Evolutionary conservation across 2,888 invertebrate genomes (phyloP).

Genomic region (Alentia gelatinosa): DNA sequence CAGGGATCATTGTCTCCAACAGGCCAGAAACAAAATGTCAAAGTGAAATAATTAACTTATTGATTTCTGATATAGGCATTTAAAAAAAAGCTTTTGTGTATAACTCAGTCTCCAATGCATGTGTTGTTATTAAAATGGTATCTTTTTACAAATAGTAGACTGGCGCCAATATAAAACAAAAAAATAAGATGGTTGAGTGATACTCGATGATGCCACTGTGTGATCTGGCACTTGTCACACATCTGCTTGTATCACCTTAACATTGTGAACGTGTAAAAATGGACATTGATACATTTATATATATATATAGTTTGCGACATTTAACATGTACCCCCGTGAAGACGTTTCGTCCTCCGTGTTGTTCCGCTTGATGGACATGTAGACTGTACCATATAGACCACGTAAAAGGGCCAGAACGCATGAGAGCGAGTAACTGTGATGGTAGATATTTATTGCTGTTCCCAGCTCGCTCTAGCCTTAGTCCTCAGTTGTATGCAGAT

Average conservation of each 20-base stretch:
- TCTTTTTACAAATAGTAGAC: no score
- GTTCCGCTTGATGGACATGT: no score
- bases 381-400: no score
- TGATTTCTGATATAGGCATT: background rate
- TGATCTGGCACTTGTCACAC: no score
- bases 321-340: background rate
- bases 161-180: no score
- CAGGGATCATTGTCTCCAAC: background rate
- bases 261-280: no score
- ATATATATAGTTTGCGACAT: conserved; percentile 1
- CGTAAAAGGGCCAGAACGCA: background rate
- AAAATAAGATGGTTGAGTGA: no score
- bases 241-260: no score
- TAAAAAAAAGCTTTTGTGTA: background rate
- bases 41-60: conserved; percentile 8
- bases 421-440: conserved; percentile 16
- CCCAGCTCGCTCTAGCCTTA: background rate
- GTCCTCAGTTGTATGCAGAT: background rate
- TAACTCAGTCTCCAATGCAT: background rate
- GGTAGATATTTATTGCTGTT: conserved; percentile 26
- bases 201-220: no score
- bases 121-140: background rate
- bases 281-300: background rate
- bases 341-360: background rate
- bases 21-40: background rate